Base-by-base conservation (phyloP, 1,140 invertebrate species). In the Chymomyza costata region DNA sequence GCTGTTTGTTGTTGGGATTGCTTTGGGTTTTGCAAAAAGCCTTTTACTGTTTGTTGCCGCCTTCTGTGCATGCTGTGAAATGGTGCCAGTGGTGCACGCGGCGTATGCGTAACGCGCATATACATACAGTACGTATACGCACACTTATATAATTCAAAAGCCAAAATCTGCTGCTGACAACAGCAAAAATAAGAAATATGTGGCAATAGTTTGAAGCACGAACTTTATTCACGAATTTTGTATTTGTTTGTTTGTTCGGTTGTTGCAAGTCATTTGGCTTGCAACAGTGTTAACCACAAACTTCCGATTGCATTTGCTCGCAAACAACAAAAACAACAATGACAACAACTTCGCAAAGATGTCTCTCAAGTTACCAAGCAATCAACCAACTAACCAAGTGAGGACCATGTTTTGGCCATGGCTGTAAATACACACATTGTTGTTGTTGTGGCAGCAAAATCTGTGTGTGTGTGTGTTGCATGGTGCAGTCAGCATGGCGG, bases 101-200 rank as follows among this genome's bases (percentile, higher is more conserved):
- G 57, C 47, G 65, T 65, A 51, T 69, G 65, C 65, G 21, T 25
- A 5, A 25, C 21, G 21, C 65, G n/a, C n/a, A n/a, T n/a, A n/a
- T n/a, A n/a, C n/a, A n/a, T n/a, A n/a, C n/a, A n/a, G n/a, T n/a
- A n/a, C n/a, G n/a, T n/a, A n/a, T n/a, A 64, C 56, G 65, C 43
- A 63, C 65, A n/a, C n/a, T n/a, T n/a, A n/a, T n/a, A 69, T 68
- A 68, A 68, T 68, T 68, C 65, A 68, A 49, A n/a, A 69, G 59
- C 53, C 65, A 30, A 68, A 68, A 68, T 68, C 65, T 68, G 65
- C 47, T 48, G 65, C 48, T 64, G 65, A 69, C 65, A 68, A 37
- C 44, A 52, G 34, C 54, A 55, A 25, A 39, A 68, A 69, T 64
- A 69, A 69, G 53, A n/a, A 47, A 52, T 56, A 55, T 44, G 45